A percentile compares a stretch with the other conserved stretches of the same genome.
Evolutionary conservation across 2,888 invertebrate species (phyloP).

Genomic region (Sinhomidia bicolor): DNA sequence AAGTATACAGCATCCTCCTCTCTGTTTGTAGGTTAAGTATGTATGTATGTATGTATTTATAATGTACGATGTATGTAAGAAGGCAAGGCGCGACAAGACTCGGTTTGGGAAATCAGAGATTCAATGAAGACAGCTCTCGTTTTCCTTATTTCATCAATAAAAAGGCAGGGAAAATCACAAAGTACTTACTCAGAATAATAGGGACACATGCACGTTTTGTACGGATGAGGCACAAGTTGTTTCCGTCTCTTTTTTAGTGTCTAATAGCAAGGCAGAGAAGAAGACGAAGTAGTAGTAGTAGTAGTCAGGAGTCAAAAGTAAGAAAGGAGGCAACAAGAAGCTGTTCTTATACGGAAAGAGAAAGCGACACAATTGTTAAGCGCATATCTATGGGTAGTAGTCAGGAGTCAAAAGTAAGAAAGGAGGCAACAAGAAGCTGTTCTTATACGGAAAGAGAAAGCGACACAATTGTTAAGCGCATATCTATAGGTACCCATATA

Average conservation of each 20-base stretch:
- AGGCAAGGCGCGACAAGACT: slow-evolving; percentile 39
- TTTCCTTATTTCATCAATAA: slow-evolving; percentile 75
- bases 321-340: neutral
- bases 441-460: slow-evolving; percentile 17
- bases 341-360: slow-evolving; percentile 10
- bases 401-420: slow-evolving; percentile 27
- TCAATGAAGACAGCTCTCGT: slow-evolving; percentile 71
- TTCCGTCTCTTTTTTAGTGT: neutral
- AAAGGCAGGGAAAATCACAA: slow-evolving; percentile 65
- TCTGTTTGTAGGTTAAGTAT: neutral
- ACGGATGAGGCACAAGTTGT: slow-evolving; percentile 13
- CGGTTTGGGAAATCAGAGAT: slow-evolving; percentile 74
- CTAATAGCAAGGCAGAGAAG: slow-evolving; percentile 39
- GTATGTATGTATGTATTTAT: neutral
- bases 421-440: neutral
- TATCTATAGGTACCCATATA: neutral
- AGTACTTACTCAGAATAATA: slow-evolving; percentile 61
- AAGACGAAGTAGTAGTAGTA: too few relatives aligned
- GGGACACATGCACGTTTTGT: slow-evolving; percentile 32
- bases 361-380: slow-evolving; percentile 64
- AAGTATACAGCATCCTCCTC: too few relatives aligned
- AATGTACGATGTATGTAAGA: neutral
- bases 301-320: slow-evolving; percentile 27
- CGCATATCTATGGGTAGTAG: slow-evolving; percentile 24
- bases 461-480: slow-evolving; percentile 67